phyloP scores from a whole-genome alignment of 2,797 vertebrate genomes.

The Borostomias antarcticus region DNA sequence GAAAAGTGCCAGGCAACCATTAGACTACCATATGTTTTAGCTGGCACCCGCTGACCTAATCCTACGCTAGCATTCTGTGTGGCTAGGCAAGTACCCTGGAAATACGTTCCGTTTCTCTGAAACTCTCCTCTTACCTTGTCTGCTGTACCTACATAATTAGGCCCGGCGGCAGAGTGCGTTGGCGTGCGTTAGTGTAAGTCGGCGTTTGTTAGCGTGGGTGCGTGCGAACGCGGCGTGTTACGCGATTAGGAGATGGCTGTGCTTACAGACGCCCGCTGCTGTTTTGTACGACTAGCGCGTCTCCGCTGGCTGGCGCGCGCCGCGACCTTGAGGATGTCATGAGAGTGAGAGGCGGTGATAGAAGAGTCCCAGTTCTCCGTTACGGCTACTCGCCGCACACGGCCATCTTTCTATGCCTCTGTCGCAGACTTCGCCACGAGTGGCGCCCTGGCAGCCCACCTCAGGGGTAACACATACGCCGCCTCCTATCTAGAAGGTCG shows the following conservation, averaged over 20 bases:
- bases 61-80: slow-evolving; percentile 24
- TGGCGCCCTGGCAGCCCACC: neutral
- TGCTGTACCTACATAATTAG: too few relatives aligned
- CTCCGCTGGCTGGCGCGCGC: too few relatives aligned
- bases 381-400: neutral
- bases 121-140: too few relatives aligned
- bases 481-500: slow-evolving; percentile 7
- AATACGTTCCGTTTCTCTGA: too few relatives aligned
- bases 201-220: neutral
- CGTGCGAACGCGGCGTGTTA: slow-evolving; percentile 25
- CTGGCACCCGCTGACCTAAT: slow-evolving; percentile 58
- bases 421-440: neutral
- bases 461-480: neutral
- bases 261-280: slow-evolving; percentile 9
- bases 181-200: neutral
- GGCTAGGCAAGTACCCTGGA: slow-evolving; percentile 6
- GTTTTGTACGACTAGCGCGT: slow-evolving; percentile 9
- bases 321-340: slow-evolving; percentile 15
- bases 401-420: neutral
- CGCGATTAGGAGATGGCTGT: neutral
- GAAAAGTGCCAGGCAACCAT: slow-evolving; percentile 63
- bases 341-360: neutral
- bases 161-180: neutral
- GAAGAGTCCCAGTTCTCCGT: neutral
- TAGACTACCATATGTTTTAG: slow-evolving; percentile 62